Percentiles rank a stretch among this genome's conserved stretches.
These are phyloP conservation scores for Ancistrus triradiatus DNA, from an alignment of 2,113 vertebrate genomes.

Conservation along the genomic window DNA sequence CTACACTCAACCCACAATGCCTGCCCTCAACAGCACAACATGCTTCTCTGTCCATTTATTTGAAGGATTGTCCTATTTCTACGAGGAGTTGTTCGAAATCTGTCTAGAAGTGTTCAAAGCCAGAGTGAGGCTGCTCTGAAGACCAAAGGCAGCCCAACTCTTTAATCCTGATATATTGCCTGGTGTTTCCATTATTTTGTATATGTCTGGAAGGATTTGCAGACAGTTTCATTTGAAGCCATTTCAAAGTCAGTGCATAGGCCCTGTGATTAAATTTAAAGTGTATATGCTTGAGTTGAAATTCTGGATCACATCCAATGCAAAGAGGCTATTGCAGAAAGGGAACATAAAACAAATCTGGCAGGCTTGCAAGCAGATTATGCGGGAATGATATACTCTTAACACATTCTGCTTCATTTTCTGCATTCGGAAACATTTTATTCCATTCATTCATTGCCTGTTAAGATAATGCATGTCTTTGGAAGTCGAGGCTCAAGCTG, in stretches of 20 bases:
- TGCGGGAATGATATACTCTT: no score
- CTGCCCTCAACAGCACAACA: constrained; percentile 5
- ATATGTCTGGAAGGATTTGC: constrained; percentile 18
- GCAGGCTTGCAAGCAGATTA: not conserved
- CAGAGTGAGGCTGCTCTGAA: constrained; percentile 8
- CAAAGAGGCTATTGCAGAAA: not conserved
- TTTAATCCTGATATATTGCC: constrained; percentile 32
- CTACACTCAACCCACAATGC: not conserved
- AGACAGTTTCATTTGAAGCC: constrained; percentile 26
- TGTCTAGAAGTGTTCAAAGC: constrained; percentile 8
- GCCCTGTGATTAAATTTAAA: constrained; percentile 22
- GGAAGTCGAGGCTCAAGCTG: no score
- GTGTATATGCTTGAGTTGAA: constrained; percentile 19
- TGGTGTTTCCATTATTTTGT: constrained; percentile 20
- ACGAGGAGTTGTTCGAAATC: constrained; percentile 5
- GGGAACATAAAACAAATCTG: not conserved
- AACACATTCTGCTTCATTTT: constrained; percentile 1
- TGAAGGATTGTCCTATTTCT: constrained; percentile 15
- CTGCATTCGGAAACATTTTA: not conserved
- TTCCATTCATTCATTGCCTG: no score
- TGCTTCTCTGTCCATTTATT: not conserved
- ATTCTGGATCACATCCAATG: constrained; percentile 9
- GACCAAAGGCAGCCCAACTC: constrained; percentile 13
- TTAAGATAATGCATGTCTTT: no score
- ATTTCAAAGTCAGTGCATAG: constrained; percentile 25